phyloP scores from a whole-genome alignment of 1,140 invertebrate species.

The Bicyclus anynana region DNA sequence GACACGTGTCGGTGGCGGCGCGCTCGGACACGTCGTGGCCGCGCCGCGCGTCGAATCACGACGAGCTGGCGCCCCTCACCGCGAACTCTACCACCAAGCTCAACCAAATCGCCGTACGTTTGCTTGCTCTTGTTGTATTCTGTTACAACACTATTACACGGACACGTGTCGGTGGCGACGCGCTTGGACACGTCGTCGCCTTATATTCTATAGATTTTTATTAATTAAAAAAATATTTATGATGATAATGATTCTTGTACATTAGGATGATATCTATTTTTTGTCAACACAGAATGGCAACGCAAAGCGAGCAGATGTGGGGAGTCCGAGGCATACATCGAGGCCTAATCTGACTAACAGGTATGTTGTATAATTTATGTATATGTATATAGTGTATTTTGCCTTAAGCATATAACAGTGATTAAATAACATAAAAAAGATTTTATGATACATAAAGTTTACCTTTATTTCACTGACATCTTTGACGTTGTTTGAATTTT shows the following conservation, averaged over 20 bases:
- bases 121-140: too few species aligned
- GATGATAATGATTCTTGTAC: too few species aligned
- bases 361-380: slow-evolving; percentile 22
- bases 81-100: slow-evolving; percentile 15
- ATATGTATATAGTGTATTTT: too few species aligned
- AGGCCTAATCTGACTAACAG: slow-evolving; percentile 44
- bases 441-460: too few species aligned
- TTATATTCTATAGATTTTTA: too few species aligned
- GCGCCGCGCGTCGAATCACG: slow-evolving; percentile 46
- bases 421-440: too few species aligned
- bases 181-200: slow-evolving; percentile 71
- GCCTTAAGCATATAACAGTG: too few species aligned
- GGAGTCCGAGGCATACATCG: slow-evolving; percentile 54
- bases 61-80: slow-evolving; percentile 22
- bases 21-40: slow-evolving; percentile 71
- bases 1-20: slow-evolving; percentile 72
- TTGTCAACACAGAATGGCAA: slow-evolving; percentile 51
- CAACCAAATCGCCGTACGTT: neutral
- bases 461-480: too few species aligned
- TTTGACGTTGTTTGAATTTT: too few species aligned
- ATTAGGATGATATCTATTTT: neutral
- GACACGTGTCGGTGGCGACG: slow-evolving; percentile 72
- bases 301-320: slow-evolving; percentile 41
- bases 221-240: too few species aligned
- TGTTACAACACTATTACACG: slow-evolving; percentile 60